Percentiles rank a stretch among this genome's conserved stretches.
Evolutionary conservation across 1,140 invertebrate species (phyloP).

Genomic region (Venturia canescens): DNA sequence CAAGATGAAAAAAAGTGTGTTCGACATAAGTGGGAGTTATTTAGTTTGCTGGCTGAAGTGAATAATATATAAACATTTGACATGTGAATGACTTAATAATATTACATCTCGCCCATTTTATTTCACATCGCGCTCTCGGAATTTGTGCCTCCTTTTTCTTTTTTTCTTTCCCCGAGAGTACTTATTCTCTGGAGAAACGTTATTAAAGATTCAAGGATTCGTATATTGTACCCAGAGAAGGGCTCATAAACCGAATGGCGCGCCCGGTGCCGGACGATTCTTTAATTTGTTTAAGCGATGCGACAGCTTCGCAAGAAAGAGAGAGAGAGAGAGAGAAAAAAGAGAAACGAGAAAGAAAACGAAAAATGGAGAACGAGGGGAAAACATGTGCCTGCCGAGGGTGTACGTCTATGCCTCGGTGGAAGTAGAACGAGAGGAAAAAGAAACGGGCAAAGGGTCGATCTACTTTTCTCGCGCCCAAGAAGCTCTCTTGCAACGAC

Average conservation of each 20-base stretch:
- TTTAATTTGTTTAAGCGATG: slow-evolving; percentile 74
- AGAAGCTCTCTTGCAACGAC: slow-evolving; percentile 34
- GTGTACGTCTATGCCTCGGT: slow-evolving; percentile 7
- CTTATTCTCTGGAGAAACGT: slow-evolving; percentile 61
- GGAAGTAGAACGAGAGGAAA: slow-evolving; percentile 2
- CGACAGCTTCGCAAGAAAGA: slow-evolving; percentile 56
- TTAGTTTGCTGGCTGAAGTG: no score
- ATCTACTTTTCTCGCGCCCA: slow-evolving; percentile 39
- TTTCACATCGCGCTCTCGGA: slow-evolving; percentile 7
- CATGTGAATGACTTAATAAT: not conserved
- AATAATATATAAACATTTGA: no score
- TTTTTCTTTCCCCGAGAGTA: slow-evolving; percentile 48
- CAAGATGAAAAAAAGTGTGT: no score
- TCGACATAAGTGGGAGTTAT: no score
- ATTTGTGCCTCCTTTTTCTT: slow-evolving; percentile 39
- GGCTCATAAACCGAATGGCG: slow-evolving; percentile 63
- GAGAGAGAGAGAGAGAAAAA: slow-evolving; percentile 20
- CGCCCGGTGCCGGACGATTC: slow-evolving; percentile 62
- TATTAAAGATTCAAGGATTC: slow-evolving; percentile 69
- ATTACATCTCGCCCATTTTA: not conserved
- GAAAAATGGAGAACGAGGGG: slow-evolving; percentile 21
- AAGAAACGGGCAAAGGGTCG: slow-evolving; percentile 18
- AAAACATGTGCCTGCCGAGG: slow-evolving; percentile 26
- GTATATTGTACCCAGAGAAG: slow-evolving; percentile 55
- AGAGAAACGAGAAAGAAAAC: slow-evolving; percentile 50